Base-by-base conservation (phyloP, 2,113 vertebrate genomes). In the Pseudopodoces humilis region DNA sequence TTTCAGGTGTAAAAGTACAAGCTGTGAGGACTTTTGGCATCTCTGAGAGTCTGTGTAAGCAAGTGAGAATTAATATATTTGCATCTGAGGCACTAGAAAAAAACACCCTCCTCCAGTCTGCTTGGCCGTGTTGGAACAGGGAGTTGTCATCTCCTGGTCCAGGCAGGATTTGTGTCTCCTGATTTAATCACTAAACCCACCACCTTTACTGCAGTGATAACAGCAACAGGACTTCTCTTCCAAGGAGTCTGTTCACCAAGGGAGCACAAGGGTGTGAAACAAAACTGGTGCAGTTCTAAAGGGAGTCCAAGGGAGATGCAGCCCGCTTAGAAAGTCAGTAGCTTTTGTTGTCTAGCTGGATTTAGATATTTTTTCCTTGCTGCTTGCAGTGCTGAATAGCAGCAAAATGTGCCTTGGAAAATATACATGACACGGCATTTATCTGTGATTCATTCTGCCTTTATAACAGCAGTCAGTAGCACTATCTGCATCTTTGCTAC, bases 1-100 rank as follows among this genome's bases (percentile, higher is more conserved):
- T 96, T 81, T 94, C 17, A 10, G 92, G 80, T 84, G 86, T 88
- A 59, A 46, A 96, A 91, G 69, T 71, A 80, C 72, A 83, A 70
- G 62, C 60, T 93, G 33, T 37, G 72, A 88, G 69, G 56, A 39
- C 44, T 91, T 85, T 4, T 22, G 47, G 50, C 83, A 53, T 58
- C 68, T 81, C 39, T 86, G 64, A 83, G 50, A 74, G 46, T 50
- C 60, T n/a, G 30, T 50, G 64, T 46, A 80, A 85, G 58, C 22
- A 43, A 79, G 56, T 27, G 46, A 80, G n/a, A 59, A 44, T 75
- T 72, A 60, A 76, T 52, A 11, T 30, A 44, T 80, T 86, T 90
- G 24, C 52, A 55, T 55, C 76, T 67, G 88, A 88, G 60, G 49
- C 50, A 30, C 30, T 17, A 44, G 44, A 24, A 55, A 22, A 44